A percentile compares a stretch with the other conserved stretches of the same genome.
phyloP scores from a whole-genome alignment of 2,888 invertebrate species.

The Meliscaeva auricollis region DNA sequence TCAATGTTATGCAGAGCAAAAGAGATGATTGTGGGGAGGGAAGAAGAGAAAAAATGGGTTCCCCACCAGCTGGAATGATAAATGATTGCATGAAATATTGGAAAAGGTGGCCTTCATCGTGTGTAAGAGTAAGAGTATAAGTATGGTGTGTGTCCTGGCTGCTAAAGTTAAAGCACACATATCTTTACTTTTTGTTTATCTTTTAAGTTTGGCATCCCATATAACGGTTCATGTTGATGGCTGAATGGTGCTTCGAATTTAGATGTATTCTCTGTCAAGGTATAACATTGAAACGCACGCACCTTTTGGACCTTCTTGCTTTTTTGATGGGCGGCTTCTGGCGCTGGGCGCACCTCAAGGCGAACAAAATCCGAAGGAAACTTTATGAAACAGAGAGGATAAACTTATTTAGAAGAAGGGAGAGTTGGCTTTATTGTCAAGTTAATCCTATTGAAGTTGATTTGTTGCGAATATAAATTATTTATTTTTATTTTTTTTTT shows the following conservation, averaged over 20 bases:
- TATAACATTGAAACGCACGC: constrained; percentile 46
- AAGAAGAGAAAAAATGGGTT: constrained; percentile 15
- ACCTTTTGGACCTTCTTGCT: constrained; percentile 65
- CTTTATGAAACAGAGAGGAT: constrained; percentile 60
- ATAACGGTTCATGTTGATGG: constrained; percentile 13
- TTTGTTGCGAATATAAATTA: constrained; percentile 76
- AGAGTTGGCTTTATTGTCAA: constrained; percentile 75
- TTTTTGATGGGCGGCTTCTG: neutral
- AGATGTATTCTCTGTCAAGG: constrained; percentile 53
- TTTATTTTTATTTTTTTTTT: constrained; percentile 46
- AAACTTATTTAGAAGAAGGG: constrained; percentile 65
- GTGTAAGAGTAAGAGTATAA: neutral
- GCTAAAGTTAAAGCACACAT: constrained; percentile 34
- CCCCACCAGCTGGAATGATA: constrained; percentile 69
- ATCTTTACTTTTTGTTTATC: constrained; percentile 49
- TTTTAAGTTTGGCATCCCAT: constrained; percentile 37
- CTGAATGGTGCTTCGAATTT: constrained; percentile 56
- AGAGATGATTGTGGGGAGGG: neutral
- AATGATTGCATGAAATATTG: constrained; percentile 72
- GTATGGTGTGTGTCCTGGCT: constrained; percentile 22
- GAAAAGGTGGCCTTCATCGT: constrained; percentile 64
- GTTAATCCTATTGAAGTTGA: constrained; percentile 75
- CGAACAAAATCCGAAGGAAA: neutral
- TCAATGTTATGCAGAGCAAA: constrained; percentile 44
- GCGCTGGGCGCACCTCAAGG: constrained; percentile 4